These are phyloP conservation scores for Drosophila tropicalis DNA, from an alignment of 1,140 invertebrate genomes.

Conservation along the genomic window DNA sequence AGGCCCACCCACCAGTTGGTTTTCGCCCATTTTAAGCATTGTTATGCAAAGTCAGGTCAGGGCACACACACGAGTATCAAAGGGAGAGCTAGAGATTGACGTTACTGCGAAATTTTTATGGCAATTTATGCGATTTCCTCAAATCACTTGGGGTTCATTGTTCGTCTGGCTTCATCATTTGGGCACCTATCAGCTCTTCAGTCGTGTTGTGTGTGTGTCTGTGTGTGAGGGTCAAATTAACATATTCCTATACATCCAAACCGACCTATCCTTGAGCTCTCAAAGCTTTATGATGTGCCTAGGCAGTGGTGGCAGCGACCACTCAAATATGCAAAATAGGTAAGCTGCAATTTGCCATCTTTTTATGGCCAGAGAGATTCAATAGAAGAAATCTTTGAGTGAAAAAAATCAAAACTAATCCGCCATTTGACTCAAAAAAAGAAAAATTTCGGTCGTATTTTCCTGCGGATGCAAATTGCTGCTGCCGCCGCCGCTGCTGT, in stretches of 20 bases:
- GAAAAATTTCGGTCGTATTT: conserved; percentile 26
- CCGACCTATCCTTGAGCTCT: conserved; percentile 31
- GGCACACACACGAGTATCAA: conserved; percentile 21
- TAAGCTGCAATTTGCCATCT: conserved; percentile 76
- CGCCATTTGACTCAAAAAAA: conserved; percentile 61
- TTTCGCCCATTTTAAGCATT: conserved; percentile 33
- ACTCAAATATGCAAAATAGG: conserved; percentile 80
- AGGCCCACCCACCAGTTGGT: conserved; percentile 2
- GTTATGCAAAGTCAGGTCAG: conserved; percentile 66
- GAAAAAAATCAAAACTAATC: conserved; percentile 80
- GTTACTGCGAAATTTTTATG: conserved; percentile 60
- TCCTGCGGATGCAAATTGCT: conserved; percentile 42
- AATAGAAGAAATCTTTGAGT: conserved; percentile 62
- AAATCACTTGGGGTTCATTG: conserved; percentile 80
- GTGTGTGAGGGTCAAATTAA: conserved; percentile 66
- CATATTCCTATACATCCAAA: conserved; percentile 59
- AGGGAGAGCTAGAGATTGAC: conserved; percentile 32
- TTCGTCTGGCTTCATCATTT: conserved; percentile 64
- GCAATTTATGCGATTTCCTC: conserved; percentile 70
- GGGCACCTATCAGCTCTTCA: conserved; percentile 48
- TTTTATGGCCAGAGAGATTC: conserved; percentile 72
- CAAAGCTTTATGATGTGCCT: conserved; percentile 48
- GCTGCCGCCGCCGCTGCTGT: background rate
- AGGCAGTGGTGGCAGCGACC: conserved; percentile 23
- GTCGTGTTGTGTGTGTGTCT: conserved; percentile 39